Percentiles rank a stretch among this genome's conserved stretches.
These are phyloP conservation scores for Crocallis elinguaria DNA, from an alignment of 2,888 invertebrate species.

Conservation along the genomic window DNA sequence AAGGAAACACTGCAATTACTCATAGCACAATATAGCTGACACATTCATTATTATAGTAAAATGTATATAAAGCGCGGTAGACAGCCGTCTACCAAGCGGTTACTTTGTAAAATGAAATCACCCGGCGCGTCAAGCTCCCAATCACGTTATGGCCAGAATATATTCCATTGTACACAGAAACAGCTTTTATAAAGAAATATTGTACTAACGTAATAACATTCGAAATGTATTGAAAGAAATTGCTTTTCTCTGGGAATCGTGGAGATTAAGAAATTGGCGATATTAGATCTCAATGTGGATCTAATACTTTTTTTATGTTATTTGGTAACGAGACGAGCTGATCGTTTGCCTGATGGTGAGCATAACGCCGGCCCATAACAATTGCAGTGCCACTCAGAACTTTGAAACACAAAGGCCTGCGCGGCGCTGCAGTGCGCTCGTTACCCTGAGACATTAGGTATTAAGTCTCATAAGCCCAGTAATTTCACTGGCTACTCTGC, in stretches of 20 bases:
- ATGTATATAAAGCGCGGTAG: slow-evolving; percentile 36
- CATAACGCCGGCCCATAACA: too few species aligned
- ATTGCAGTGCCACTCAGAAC: too few species aligned
- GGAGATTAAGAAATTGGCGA: slow-evolving; percentile 4
- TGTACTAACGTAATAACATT: slow-evolving; percentile 24
- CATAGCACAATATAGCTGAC: neutral
- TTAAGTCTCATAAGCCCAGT: too few species aligned
- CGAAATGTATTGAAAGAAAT: slow-evolving; percentile 21
- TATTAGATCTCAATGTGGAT: slow-evolving; percentile 4
- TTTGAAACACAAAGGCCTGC: too few species aligned
- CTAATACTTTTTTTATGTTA: too few species aligned
- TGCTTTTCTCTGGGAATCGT: slow-evolving; percentile 7
- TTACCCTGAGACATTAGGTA: too few species aligned
- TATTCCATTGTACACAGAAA: slow-evolving; percentile 19
- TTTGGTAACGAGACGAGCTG: too few species aligned
- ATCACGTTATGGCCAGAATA: slow-evolving; percentile 18
- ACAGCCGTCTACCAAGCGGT: slow-evolving; percentile 50
- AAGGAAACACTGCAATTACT: slow-evolving; percentile 19
- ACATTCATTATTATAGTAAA: neutral
- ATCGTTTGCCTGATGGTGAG: too few species aligned
- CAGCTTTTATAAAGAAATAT: slow-evolving; percentile 24
- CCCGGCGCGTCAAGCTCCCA: slow-evolving; percentile 12
- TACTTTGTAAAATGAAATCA: slow-evolving; percentile 72
- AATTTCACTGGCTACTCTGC: too few species aligned
- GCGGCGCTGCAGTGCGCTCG: too few species aligned